These are phyloP conservation scores for Theristicus caerulescens DNA, from an alignment of 2,113 vertebrate species.

Conservation along the genomic window DNA sequence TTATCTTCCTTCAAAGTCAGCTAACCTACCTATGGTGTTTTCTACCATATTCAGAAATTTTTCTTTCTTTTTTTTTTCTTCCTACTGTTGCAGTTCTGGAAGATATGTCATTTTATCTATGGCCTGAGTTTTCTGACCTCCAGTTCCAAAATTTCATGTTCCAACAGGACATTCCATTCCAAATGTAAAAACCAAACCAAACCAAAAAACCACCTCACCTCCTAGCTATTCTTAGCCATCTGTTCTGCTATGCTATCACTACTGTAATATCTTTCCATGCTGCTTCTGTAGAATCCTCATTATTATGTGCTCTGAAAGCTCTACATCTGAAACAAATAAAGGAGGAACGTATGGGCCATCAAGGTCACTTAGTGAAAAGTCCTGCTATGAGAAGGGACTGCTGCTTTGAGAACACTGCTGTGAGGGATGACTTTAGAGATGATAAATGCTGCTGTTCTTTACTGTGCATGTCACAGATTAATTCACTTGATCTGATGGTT, in stretches of 20 bases:
- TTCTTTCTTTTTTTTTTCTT: neutral
- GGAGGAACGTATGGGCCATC: neutral
- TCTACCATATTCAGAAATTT: neutral
- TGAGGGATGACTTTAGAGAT: neutral
- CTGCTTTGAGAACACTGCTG: neutral
- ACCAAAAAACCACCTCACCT: neutral
- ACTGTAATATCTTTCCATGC: neutral
- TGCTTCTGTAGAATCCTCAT: neutral
- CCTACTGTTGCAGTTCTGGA: neutral
- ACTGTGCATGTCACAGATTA: conserved; percentile 5
- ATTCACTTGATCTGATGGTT: conserved; percentile 35
- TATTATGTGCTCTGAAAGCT: neutral
- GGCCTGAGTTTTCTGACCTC: neutral
- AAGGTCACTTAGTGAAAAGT: neutral
- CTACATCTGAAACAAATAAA: neutral
- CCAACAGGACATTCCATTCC: neutral
- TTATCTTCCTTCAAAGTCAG: neutral
- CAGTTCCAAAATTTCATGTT: neutral
- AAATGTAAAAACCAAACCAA: neutral
- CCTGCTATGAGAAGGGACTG: neutral
- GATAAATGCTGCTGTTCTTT: conserved; percentile 33
- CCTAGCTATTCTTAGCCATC: neutral
- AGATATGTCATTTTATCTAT: neutral
- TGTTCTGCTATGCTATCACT: neutral
- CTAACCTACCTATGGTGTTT: neutral